phyloP scores from a whole-genome alignment of 92 coral and sea anemone genomes.

The Palythoa grandiflora region DNA sequence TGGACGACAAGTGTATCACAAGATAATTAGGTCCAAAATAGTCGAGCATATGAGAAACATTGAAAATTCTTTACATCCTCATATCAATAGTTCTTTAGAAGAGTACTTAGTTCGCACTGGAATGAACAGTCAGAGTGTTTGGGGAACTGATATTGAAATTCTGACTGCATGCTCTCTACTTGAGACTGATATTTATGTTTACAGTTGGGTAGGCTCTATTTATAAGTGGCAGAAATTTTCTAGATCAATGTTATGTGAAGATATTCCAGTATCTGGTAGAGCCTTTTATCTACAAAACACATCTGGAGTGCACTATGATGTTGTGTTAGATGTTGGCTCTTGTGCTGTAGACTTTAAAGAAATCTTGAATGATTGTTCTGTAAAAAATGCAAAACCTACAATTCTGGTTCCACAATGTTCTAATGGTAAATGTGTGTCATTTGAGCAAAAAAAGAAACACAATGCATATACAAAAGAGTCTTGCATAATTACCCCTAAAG shows the following conservation, averaged over 20 bases:
- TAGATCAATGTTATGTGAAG: slow-evolving; percentile 50
- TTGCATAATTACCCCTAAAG: slow-evolving; percentile 14
- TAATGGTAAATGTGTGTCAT: slow-evolving; percentile 13
- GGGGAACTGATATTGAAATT: slow-evolving; percentile 83
- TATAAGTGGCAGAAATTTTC: slow-evolving; percentile 63
- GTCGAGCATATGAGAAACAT: slow-evolving; percentile 58
- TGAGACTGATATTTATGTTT: slow-evolving; percentile 64
- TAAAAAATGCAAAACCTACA: slow-evolving; percentile 12
- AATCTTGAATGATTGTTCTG: slow-evolving; percentile 11
- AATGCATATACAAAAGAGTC: slow-evolving; percentile 13
- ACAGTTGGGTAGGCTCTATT: slow-evolving; percentile 37
- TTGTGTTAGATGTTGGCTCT: slow-evolving; percentile 45
- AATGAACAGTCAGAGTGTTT: slow-evolving; percentile 66
- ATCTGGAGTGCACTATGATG: slow-evolving; percentile 62
- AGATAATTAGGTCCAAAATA: slow-evolving; percentile 53
- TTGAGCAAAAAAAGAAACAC: slow-evolving; percentile 13
- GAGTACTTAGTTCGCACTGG: slow-evolving; percentile 60
- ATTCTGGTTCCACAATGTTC: slow-evolving; percentile 14
- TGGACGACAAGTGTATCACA: slow-evolving; percentile 44
- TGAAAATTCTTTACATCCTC: slow-evolving; percentile 61
- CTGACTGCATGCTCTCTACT: slow-evolving; percentile 63
- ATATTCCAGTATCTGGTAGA: slow-evolving; percentile 30
- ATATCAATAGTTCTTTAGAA: slow-evolving; percentile 59
- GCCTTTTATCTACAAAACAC: slow-evolving; percentile 56
- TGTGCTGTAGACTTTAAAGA: background rate